Base-by-base conservation (phyloP, 2,888 invertebrate species). In the Cynaeus angustus region DNA sequence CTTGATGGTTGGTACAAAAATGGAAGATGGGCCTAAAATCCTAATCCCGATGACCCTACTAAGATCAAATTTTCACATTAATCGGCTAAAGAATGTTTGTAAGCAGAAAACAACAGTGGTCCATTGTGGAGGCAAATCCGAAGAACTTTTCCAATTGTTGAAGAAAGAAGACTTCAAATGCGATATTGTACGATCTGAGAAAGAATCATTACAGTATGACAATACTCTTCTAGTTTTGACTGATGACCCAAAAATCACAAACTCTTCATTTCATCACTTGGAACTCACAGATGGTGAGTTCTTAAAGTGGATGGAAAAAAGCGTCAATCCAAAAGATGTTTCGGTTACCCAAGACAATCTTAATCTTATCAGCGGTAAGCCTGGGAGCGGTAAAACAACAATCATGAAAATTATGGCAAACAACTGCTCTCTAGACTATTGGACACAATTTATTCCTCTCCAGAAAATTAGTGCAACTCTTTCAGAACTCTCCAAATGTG, bases 341-440 rank as follows among this genome's bases (percentile, higher is more conserved):
- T 12, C 28, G 1, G 13, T 33, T 37, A 12, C 33, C 12, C 5
- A 53, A 3, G 10, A 14, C 3, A 28, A 53, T 8, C 1, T 53
- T 0, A 53, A 33, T 3, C 8, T 37, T 3, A 33, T 53, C 6
- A 12, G 13, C 13, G 37, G 53, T 2, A 8, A 33, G 3, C 53
- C 53, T 33, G 53, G 53, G 3, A 53, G 28, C 7, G 53, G 37
- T 5, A 53, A 53, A 33, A 53, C 53, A n/a, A 53, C 53, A 30
- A 53, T 37, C 33, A 12, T 53, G 13, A 37, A 33, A 1, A n/a
- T 12, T 6, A 10, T 53, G 8, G 30, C 9, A 5, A 5, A 14
- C 0, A 53, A 53, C 10, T 53, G 8, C 12, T 37, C 37, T 12
- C 14, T 8, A 3, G 8, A 8, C 13, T 33, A 13, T 13, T 53